Conservation (phyloP, 2,113 vertebrate genomes). For the Alosa alosa region DNA sequence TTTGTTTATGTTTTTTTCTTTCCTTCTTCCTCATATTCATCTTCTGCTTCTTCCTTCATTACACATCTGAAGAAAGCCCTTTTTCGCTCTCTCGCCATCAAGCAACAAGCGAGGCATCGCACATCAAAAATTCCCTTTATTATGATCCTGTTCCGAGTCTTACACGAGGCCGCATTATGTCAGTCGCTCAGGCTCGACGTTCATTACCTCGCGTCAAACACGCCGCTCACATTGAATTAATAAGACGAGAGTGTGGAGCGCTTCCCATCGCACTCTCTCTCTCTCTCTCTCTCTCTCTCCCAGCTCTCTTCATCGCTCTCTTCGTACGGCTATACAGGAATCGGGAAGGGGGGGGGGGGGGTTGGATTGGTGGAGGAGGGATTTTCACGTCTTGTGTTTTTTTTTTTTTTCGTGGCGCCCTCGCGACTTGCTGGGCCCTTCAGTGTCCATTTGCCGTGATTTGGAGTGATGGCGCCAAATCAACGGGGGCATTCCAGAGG, state of each 20-base stretch:
- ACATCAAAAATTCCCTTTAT: conserved; percentile 37
- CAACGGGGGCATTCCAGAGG: conserved; percentile 22
- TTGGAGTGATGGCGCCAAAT: conserved; percentile 26
- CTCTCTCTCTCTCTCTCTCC: conserved; percentile 30
- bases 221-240: conserved; percentile 64
- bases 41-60: background rate
- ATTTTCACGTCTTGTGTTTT: background rate
- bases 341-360: background rate
- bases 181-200: conserved; percentile 47
- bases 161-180: conserved; percentile 34
- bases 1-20: background rate
- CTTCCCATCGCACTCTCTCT: conserved; percentile 5
- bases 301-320: conserved; percentile 9
- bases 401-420: background rate
- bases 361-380: background rate
- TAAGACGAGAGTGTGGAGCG: conserved; percentile 45
- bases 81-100: conserved; percentile 25
- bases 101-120: conserved; percentile 6
- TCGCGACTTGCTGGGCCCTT: conserved; percentile 45
- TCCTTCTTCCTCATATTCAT: background rate
- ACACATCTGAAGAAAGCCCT: background rate
- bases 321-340: background rate
- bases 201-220: conserved; percentile 66
- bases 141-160: conserved; percentile 5
- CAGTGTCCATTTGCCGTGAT: conserved; percentile 13